Conservation (phyloP, 2,113 vertebrate genomes). For the Buteo buteo region DNA sequence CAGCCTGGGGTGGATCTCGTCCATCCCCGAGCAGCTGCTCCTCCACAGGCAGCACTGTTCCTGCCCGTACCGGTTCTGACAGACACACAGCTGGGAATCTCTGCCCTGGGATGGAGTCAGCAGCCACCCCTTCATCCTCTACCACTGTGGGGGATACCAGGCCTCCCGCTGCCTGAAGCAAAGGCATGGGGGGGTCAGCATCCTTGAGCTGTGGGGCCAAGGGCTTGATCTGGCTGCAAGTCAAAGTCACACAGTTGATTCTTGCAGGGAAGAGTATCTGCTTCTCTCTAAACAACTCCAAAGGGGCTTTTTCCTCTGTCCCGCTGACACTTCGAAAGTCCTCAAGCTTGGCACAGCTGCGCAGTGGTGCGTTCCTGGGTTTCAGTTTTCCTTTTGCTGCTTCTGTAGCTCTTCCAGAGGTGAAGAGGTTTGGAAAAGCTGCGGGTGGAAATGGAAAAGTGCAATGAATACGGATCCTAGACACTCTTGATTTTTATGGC, state of each 20-base stretch:
- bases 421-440: slow-evolving; percentile 58
- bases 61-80: not conserved
- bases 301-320: slow-evolving; percentile 51
- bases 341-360: not conserved
- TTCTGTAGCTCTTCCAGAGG: slow-evolving; percentile 63
- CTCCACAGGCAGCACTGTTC: rapidly evolving
- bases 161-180: not conserved
- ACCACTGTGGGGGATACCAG: too few species aligned
- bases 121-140: not conserved
- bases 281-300: slow-evolving; percentile 28
- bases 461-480: slow-evolving; percentile 19
- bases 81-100: not conserved
- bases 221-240: not conserved
- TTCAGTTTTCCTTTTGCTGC: slow-evolving; percentile 62
- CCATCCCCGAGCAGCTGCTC: not conserved
- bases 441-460: slow-evolving; percentile 38
- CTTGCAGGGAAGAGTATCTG: not conserved
- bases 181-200: not conserved
- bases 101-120: not conserved
- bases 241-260: not conserved
- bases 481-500: slow-evolving; percentile 22
- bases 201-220: not conserved
- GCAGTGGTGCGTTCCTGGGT: slow-evolving; percentile 20
- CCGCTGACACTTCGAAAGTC: not conserved
- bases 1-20: not conserved